A percentile compares a stretch with the other conserved stretches of the same genome.
phyloP scores from a whole-genome alignment of 2,888 invertebrate genomes.

The Sinopyrophorus schimmeli region DNA sequence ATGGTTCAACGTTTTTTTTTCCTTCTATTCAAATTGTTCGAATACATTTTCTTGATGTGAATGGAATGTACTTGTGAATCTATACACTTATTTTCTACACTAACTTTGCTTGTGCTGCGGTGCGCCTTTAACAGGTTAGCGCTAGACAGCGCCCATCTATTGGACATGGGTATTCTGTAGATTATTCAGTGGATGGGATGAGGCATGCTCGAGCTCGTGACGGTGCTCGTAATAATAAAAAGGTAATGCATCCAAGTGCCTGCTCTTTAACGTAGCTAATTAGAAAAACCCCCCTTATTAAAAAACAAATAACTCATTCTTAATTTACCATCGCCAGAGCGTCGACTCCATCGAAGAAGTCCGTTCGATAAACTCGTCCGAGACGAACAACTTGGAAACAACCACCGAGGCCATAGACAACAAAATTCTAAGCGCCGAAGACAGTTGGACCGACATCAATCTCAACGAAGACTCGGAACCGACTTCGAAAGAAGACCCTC shows the following conservation, averaged over 20 bases:
- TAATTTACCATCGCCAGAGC: constrained; percentile 62
- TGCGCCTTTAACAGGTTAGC: constrained; percentile 54
- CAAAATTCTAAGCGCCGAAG: constrained; percentile 74
- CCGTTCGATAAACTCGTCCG: constrained; percentile 73
- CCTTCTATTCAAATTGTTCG: too few species aligned
- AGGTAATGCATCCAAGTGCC: constrained; percentile 47
- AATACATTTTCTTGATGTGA: too few species aligned
- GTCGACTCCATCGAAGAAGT: constrained; percentile 84
- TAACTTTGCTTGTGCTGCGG: constrained; percentile 52
- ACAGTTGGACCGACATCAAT: constrained; percentile 93
- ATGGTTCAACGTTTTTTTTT: too few species aligned
- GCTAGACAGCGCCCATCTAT: constrained; percentile 55
- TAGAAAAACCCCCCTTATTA: background rate
- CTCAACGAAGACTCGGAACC: constrained; percentile 78
- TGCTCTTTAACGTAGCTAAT: constrained; percentile 5
- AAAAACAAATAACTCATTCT: background rate
- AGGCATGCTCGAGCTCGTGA: constrained; percentile 56
- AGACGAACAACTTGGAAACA: constrained; percentile 72
- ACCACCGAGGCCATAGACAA: constrained; percentile 73
- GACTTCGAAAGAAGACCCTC: constrained; percentile 58
- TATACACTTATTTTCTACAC: constrained; percentile 37
- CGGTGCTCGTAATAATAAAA: constrained; percentile 52
- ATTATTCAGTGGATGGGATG: constrained; percentile 57
- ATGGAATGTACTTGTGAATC: constrained; percentile 12
- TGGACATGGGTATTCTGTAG: constrained; percentile 57